Percentiles rank a stretch among this genome's conserved stretches.
phyloP scores from a whole-genome alignment of 2,113 vertebrate genomes.

The Balaeniceps rex region DNA sequence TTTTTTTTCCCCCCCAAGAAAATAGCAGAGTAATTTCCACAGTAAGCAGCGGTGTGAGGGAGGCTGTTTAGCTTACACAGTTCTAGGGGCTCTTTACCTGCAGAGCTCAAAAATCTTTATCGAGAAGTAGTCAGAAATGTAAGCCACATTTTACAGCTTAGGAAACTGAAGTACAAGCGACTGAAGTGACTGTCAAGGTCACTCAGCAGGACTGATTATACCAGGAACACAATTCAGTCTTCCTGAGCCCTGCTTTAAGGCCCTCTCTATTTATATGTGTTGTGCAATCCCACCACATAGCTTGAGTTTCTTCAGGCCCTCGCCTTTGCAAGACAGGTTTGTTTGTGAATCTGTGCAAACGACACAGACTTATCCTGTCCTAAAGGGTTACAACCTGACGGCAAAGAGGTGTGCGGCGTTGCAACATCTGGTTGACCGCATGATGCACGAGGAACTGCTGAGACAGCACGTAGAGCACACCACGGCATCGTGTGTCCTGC shows the following conservation, averaged over 20 bases:
- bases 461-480: not conserved
- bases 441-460: not conserved
- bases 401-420: fast-evolving
- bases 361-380: not conserved
- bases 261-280: not conserved
- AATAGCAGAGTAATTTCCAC: not conserved
- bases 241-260: not conserved
- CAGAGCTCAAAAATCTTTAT: not conserved
- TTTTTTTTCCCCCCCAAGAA: not conserved
- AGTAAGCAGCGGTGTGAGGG: not conserved
- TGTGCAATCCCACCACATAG: not conserved
- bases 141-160: not conserved
- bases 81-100: not conserved
- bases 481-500: fast-evolving
- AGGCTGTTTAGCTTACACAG: not conserved
- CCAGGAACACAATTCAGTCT: not conserved
- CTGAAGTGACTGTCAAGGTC: not conserved
- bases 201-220: not conserved
- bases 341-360: not conserved
- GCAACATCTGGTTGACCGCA: fast-evolving
- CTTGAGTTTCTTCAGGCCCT: not conserved
- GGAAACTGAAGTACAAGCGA: not conserved
- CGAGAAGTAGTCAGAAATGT: not conserved
- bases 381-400: not conserved
- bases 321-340: not conserved